Evolutionary conservation across 1,140 invertebrate species (phyloP), one percentile per base, ranked within the genome.

Genomic region (Chrysopa pallens): DNA sequence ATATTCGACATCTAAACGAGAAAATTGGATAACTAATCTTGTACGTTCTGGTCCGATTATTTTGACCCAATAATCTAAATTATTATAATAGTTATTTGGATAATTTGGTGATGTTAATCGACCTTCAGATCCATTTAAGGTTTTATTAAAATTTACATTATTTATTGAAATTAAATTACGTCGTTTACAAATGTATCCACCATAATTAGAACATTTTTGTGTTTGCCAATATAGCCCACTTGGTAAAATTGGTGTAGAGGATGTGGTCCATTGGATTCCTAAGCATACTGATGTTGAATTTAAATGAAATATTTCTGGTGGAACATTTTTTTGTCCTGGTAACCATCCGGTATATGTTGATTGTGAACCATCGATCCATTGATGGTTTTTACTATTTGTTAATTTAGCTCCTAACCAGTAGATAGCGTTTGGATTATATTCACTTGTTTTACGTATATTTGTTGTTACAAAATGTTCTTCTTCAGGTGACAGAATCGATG

Each of bases 1-100:
- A 43, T 65, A 66, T 54, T 86, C 83, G 7, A 85, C 50, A 49
- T 84, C 79, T 7, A 86, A 60, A 33, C 66, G 62, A 8, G 68
- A 55, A 50, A 84, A 80, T 45, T 72, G 68, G 39, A 83, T 57
- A 0, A 82, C 69, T 0, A 83, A 65, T 12, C 78, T 57, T 1
- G 73, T 73, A 39, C 67, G 60, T 4, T 68, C 57, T 0, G 78
- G 74, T 8, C 72, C 73, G 11, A 63, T 51, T 2, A 82, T 65
- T 42, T 67, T 64, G 1, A 73, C 66, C 55, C 65, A 70, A 53
- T 79, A 77, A 54, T 81, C 70, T 36, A 80, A 54, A 48, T 81
- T 73, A 46, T 76, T 72, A 48, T 73, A 68, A 58, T 84, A 84
- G 43, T 69, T 59, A 6, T 58, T 64, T 0, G 80, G 80, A 50